These are phyloP conservation scores for Didymodactylos carnosus DNA, from an alignment of 2,888 invertebrate genomes.

Conservation along the genomic window DNA sequence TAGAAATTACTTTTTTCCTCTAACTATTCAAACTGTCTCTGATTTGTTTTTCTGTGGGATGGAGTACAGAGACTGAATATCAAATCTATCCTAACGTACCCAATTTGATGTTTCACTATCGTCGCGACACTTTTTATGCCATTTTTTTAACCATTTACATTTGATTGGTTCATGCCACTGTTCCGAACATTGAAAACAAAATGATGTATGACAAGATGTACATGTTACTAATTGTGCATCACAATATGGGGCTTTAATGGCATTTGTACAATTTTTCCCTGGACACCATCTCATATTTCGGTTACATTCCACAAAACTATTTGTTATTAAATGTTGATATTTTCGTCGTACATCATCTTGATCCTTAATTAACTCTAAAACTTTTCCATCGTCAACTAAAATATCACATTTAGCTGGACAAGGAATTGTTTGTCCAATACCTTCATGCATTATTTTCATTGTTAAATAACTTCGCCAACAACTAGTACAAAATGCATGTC, in stretches of 20 bases:
- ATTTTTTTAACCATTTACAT: constrained; percentile 70
- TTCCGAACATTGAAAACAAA: constrained; percentile 18
- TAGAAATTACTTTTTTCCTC: no score
- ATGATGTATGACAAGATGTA: constrained; percentile 29
- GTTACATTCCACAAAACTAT: constrained; percentile 13
- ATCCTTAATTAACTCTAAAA: constrained; percentile 45
- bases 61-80: no score
- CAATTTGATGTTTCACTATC: constrained; percentile 97
- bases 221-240: constrained; percentile 59
- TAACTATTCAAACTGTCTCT: no score
- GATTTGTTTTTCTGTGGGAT: no score
- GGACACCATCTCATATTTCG: constrained; percentile 64
- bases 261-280: constrained; percentile 86
- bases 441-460: constrained; percentile 93
- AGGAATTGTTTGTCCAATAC: constrained; percentile 62
- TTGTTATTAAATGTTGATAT: constrained; percentile 14
- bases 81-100: no score
- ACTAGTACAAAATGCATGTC: constrained; percentile 75
- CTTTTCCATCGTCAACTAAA: constrained; percentile 83
- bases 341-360: constrained; percentile 1
- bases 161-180: constrained; percentile 74
- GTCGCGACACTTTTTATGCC: constrained; percentile 97
- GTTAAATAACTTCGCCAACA: constrained; percentile 95
- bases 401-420: constrained; percentile 93
- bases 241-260: constrained; percentile 48